phyloP scores from a whole-genome alignment of 2,797 vertebrate genomes.

The Gouania willdenowi region DNA sequence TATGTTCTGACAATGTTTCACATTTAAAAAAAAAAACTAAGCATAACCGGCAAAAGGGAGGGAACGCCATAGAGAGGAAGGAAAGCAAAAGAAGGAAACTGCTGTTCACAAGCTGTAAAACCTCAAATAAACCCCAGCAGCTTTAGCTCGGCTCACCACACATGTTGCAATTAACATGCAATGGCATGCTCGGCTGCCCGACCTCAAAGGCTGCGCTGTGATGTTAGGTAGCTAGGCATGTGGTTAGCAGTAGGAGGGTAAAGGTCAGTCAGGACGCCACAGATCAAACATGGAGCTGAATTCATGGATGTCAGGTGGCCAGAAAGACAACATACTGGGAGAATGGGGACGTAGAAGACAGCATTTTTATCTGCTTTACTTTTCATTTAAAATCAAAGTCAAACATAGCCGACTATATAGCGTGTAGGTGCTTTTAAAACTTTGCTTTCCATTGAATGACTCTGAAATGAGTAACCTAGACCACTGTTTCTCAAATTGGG shows the following conservation, averaged over 20 bases:
- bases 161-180: slow-evolving; percentile 66
- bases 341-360: no score
- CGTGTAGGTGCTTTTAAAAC: no score
- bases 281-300: slow-evolving; percentile 39
- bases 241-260: slow-evolving; percentile 39
- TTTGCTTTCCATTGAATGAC: no score
- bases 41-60: neutral
- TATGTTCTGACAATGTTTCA: slow-evolving; percentile 53
- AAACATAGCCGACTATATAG: no score
- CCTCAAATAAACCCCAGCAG: slow-evolving; percentile 42
- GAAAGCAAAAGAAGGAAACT: slow-evolving; percentile 20
- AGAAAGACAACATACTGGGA: slow-evolving; percentile 4
- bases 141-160: slow-evolving; percentile 52
- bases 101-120: slow-evolving; percentile 59
- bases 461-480: no score
- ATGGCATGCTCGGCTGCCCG: slow-evolving; percentile 34
- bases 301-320: slow-evolving; percentile 44
- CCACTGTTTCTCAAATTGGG: no score
- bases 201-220: slow-evolving; percentile 57
- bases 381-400: no score
- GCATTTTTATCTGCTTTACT: no score
- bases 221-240: slow-evolving; percentile 56
- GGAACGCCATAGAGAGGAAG: neutral
- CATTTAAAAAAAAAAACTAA: slow-evolving; percentile 12
- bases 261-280: slow-evolving; percentile 41